Conservation (phyloP, 2,888 invertebrate species). For the Keiferia lycopersicella region DNA sequence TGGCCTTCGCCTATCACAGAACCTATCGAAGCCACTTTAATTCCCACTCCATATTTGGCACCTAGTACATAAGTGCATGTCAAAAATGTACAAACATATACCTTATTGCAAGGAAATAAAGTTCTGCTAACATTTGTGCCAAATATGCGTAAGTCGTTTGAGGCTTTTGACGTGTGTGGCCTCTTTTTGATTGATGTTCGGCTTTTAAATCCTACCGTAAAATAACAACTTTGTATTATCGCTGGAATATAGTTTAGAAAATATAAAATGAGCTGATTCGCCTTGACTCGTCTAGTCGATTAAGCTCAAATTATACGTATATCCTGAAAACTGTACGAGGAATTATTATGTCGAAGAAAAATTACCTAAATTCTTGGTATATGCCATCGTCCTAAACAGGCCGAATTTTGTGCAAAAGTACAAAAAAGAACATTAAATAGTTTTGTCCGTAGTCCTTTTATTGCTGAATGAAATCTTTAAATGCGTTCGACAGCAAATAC, state of each 20-base stretch:
- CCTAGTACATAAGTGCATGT: neutral
- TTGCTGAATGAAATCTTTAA: neutral
- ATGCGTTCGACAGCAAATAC: neutral
- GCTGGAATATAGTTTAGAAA: neutral
- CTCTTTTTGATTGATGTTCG: conserved; percentile 21
- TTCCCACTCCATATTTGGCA: conserved; percentile 30
- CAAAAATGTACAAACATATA: neutral
- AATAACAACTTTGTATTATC: neutral
- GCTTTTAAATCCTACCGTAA: conserved; percentile 8
- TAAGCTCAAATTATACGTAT: too few relatives aligned
- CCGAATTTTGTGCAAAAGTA: too few relatives aligned
- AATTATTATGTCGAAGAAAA: too few relatives aligned
- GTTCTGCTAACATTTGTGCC: neutral
- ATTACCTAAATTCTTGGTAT: too few relatives aligned
- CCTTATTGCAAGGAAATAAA: neutral
- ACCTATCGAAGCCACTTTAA: conserved; percentile 27
- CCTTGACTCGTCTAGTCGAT: too few relatives aligned
- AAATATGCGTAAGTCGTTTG: neutral
- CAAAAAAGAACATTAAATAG: too few relatives aligned
- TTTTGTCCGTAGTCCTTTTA: too few relatives aligned
- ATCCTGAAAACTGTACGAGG: too few relatives aligned
- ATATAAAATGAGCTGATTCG: neutral
- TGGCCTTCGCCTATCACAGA: conserved; percentile 30
- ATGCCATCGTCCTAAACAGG: too few relatives aligned
- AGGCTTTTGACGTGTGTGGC: neutral